phyloP scores from a whole-genome alignment of 1,140 invertebrate genomes.

The Platorchestia sp. region DNA sequence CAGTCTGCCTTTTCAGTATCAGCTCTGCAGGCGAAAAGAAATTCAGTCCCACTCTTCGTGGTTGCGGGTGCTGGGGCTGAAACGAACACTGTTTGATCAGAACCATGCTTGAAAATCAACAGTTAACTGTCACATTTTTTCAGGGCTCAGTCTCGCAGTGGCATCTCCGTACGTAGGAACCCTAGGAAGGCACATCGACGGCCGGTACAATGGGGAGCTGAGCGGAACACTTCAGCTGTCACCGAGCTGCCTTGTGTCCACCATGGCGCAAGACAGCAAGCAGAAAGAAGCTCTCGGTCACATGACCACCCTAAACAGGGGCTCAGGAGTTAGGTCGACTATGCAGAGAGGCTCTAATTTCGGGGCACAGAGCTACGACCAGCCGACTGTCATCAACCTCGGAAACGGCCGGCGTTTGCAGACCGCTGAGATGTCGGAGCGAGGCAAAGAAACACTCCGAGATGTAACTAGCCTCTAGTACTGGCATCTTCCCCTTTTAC shows the following conservation, averaged over 20 bases:
- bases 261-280: neutral
- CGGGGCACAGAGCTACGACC: neutral
- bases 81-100: no score
- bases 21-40: no score
- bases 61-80: no score
- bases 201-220: slow-evolving; percentile 52
- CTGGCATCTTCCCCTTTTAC: no score
- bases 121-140: no score
- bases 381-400: neutral
- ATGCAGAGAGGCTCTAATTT: slow-evolving; percentile 47
- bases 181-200: slow-evolving; percentile 54
- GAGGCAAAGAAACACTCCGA: neutral
- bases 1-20: no score
- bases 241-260: slow-evolving; percentile 27
- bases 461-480: neutral
- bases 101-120: no score
- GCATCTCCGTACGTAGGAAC: slow-evolving; percentile 55
- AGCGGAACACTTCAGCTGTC: slow-evolving; percentile 46
- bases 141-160: neutral
- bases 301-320: neutral
- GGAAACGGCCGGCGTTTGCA: neutral
- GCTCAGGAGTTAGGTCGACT: neutral
- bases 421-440: neutral
- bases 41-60: no score
- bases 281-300: neutral